These are phyloP conservation scores for Tetraodon nigroviridis DNA, from an alignment of 2,113 vertebrate genomes.

Conservation along the genomic window DNA sequence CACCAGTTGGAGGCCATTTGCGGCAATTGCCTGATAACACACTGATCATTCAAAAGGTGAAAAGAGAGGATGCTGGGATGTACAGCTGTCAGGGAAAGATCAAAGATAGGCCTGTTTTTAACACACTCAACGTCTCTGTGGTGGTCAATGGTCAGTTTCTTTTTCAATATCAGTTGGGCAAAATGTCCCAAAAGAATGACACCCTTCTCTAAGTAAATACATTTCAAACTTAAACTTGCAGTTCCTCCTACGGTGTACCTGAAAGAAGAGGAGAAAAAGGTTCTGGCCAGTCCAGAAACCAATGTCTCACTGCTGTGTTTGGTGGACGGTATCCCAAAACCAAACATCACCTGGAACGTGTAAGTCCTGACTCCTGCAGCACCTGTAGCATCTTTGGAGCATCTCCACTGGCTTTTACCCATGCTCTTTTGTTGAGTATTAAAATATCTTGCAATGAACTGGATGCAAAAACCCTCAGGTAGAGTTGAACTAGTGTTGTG, in stretches of 20 bases:
- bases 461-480: too few species aligned
- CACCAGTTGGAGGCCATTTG: slow-evolving; percentile 20
- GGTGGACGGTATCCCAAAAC: slow-evolving; percentile 63
- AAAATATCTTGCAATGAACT: too few species aligned
- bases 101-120: slow-evolving; percentile 29
- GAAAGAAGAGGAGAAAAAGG: slow-evolving; percentile 42
- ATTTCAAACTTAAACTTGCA: slow-evolving; percentile 25
- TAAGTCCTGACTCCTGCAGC: slow-evolving; percentile 36
- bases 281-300: slow-evolving; percentile 61
- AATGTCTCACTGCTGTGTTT: slow-evolving; percentile 66
- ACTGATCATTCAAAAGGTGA: slow-evolving; percentile 53
- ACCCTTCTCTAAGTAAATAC: too few species aligned
- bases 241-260: slow-evolving; percentile 58
- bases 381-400: background rate
- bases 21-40: slow-evolving; percentile 30
- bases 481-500: background rate
- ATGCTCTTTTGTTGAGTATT: too few species aligned
- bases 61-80: slow-evolving; percentile 57
- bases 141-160: slow-evolving; percentile 66
- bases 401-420: background rate
- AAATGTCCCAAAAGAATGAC: too few species aligned
- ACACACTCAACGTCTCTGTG: slow-evolving; percentile 47
- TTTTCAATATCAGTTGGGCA: background rate
- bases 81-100: slow-evolving; percentile 66
- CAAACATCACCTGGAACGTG: slow-evolving; percentile 70